Conservation (phyloP, 2,888 invertebrate species). For the Anticlea derivata region DNA sequence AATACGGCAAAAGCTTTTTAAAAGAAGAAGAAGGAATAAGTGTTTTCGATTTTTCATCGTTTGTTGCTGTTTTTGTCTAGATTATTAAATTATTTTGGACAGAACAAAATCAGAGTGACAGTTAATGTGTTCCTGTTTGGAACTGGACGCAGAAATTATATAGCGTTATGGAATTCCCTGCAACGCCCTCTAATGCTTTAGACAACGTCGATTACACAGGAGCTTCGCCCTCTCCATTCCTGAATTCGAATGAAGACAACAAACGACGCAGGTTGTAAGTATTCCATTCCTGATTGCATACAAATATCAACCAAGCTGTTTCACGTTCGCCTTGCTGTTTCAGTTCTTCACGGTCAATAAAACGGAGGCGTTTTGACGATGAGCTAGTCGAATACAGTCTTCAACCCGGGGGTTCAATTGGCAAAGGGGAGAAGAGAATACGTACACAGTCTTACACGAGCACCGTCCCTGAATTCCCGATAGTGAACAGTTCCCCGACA, state of each 20-base stretch:
- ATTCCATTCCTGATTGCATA: background rate
- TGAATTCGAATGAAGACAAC: slow-evolving; percentile 68
- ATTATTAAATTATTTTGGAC: too few relatives aligned
- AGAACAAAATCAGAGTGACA: too few relatives aligned
- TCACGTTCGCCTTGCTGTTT: slow-evolving; percentile 38
- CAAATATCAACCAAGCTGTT: background rate
- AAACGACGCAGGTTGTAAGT: slow-evolving; percentile 73
- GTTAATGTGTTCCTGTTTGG: too few relatives aligned
- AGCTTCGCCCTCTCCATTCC: slow-evolving; percentile 58
- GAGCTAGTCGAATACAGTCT: slow-evolving; percentile 97
- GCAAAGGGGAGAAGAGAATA: slow-evolving; percentile 74
- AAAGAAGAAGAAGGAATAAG: too few relatives aligned
- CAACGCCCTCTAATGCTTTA: slow-evolving; percentile 68
- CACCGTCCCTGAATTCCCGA: slow-evolving; percentile 75
- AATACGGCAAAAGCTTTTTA: too few relatives aligned
- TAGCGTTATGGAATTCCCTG: slow-evolving; percentile 69
- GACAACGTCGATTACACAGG: slow-evolving; percentile 74
- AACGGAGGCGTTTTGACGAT: slow-evolving; percentile 97
- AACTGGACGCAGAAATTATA: background rate
- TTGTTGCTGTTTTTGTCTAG: too few relatives aligned
- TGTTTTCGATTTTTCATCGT: too few relatives aligned
- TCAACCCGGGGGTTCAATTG: slow-evolving; percentile 82
- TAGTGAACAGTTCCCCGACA: slow-evolving; percentile 50
- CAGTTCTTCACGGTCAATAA: slow-evolving; percentile 97
- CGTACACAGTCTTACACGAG: slow-evolving; percentile 80